Percentiles rank a stretch among this genome's conserved stretches.
Evolutionary conservation across 1,140 invertebrate genomes (phyloP).

Genomic region (Pachypeltis micranthus): DNA sequence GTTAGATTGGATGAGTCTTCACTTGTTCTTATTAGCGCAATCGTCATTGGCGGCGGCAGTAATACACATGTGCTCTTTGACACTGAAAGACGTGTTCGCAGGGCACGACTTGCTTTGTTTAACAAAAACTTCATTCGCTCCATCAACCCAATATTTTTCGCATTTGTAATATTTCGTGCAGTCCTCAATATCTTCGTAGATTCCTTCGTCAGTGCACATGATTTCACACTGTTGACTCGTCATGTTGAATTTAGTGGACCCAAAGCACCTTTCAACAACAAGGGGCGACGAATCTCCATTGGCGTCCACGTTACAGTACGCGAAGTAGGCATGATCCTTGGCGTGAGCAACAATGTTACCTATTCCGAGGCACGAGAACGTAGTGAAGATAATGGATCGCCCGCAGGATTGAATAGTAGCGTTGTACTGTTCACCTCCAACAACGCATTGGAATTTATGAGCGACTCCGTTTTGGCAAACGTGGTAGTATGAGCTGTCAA

Average conservation of each 20-base stretch:
- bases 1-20: too few species aligned
- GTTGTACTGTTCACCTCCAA: neutral
- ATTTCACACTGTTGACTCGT: conserved; percentile 10
- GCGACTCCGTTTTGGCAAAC: neutral
- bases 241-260: conserved; percentile 4
- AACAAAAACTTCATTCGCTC: neutral
- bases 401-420: neutral
- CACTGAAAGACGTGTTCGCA: neutral
- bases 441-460: neutral
- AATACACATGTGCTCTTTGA: too few species aligned
- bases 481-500: conserved; percentile 6
- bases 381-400: neutral
- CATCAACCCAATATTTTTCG: neutral
- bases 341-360: neutral
- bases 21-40: too few species aligned
- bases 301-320: conserved; percentile 1
- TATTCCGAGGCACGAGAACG: neutral
- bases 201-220: conserved; percentile 2
- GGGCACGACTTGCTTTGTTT: neutral
- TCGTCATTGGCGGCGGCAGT: too few species aligned
- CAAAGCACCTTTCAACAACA: conserved; percentile 8
- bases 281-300: neutral
- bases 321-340: neutral
- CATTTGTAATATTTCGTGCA: conserved; percentile 18
- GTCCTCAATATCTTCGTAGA: neutral